These are phyloP conservation scores for Arrhamphus sclerolepis DNA, from an alignment of 2,797 vertebrate species.

Conservation along the genomic window DNA sequence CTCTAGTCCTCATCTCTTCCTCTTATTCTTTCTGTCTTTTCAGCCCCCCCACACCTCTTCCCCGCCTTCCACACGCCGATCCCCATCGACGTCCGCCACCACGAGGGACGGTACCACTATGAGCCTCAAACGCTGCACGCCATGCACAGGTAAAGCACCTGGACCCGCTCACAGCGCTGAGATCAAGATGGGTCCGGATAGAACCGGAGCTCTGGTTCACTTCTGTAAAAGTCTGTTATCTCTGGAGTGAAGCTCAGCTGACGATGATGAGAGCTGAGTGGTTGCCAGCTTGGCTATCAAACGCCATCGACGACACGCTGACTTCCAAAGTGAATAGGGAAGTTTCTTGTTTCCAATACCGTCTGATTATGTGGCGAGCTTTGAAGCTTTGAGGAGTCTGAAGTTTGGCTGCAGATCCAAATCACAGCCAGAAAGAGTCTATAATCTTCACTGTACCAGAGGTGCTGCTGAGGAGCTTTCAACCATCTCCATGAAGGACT, in stretches of 20 bases:
- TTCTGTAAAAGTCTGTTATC: conserved; percentile 13
- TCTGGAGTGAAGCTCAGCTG: too few species aligned
- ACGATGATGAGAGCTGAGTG: conserved; percentile 52
- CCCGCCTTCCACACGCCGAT: conserved; percentile 94
- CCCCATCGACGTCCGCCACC: conserved; percentile 92
- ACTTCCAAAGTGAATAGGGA: conserved; percentile 56
- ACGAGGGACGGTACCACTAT: conserved; percentile 95
- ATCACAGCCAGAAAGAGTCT: not conserved
- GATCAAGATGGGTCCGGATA: not conserved
- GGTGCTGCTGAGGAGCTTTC: conserved; percentile 13
- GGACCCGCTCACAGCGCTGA: not conserved
- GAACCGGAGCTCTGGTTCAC: conserved; percentile 14
- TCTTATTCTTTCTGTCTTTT: conserved; percentile 28
- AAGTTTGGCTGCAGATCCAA: conserved; percentile 13
- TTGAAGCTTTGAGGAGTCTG: conserved; percentile 22
- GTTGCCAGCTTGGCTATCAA: conserved; percentile 49
- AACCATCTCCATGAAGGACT: too few species aligned
- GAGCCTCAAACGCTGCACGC: conserved; percentile 90
- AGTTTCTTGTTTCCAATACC: not conserved
- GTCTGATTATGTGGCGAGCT: too few species aligned
- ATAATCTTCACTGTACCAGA: not conserved
- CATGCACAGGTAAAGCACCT: conserved; percentile 86
- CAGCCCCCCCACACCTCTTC: conserved; percentile 92
- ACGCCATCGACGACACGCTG: conserved; percentile 52
- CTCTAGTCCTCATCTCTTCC: conserved; percentile 11